Conservation (phyloP, 1,140 invertebrate species). For the Littorina saxatilis region DNA sequence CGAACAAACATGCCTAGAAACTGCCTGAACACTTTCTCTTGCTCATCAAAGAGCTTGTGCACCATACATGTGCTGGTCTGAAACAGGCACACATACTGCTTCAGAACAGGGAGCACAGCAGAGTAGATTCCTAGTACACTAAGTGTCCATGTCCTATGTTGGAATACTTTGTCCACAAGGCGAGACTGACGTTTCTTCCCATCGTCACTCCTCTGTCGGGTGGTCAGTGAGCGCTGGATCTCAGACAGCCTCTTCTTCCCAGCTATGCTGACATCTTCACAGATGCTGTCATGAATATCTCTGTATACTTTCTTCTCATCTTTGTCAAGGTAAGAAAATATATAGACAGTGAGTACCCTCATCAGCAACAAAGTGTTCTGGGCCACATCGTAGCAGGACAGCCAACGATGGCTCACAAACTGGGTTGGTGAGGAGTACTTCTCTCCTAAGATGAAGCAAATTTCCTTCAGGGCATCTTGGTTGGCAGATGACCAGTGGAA, state of each 20-base stretch:
- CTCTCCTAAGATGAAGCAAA: constrained; percentile 50
- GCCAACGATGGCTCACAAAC: constrained; percentile 53
- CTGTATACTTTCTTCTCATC: constrained; percentile 22
- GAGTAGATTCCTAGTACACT: constrained; percentile 34
- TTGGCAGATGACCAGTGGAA: constrained; percentile 60
- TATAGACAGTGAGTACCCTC: constrained; percentile 50
- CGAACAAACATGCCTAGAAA: constrained; percentile 51
- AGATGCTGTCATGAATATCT: constrained; percentile 13
- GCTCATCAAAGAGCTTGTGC: constrained; percentile 49
- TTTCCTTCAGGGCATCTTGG: constrained; percentile 45
- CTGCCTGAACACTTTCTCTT: constrained; percentile 39
- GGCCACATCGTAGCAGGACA: constrained; percentile 58
- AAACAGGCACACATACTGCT: constrained; percentile 48
- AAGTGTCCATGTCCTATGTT: constrained; percentile 32
- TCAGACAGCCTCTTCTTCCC: constrained; percentile 31
- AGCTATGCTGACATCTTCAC: not conserved
- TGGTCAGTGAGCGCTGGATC: constrained; percentile 25
- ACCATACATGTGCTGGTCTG: constrained; percentile 46
- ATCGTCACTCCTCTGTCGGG: constrained; percentile 39
- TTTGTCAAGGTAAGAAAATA: constrained; percentile 42
- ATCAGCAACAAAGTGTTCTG: constrained; percentile 38
- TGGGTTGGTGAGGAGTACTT: constrained; percentile 54
- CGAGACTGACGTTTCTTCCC: constrained; percentile 42
- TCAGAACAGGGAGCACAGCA: constrained; percentile 46
- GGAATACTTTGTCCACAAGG: constrained; percentile 41